Percentiles rank a stretch among this genome's conserved stretches.
Evolutionary conservation across 1,140 invertebrate species (phyloP).

Genomic region (Aphis craccivora): DNA sequence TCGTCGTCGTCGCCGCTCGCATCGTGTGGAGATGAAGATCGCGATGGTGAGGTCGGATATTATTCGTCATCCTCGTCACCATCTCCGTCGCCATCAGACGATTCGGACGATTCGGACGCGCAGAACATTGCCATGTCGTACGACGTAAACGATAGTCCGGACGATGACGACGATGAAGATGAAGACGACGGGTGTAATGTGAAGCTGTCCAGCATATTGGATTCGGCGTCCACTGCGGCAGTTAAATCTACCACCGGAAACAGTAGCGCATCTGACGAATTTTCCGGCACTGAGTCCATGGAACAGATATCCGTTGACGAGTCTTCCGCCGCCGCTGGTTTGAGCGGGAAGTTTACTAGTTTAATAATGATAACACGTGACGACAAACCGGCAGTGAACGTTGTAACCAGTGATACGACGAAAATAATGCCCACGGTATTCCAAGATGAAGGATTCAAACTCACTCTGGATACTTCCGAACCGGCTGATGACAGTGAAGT

Average conservation of each 20-base stretch:
- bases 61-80: constrained; percentile 42
- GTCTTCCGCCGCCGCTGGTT: constrained; percentile 23
- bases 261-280: constrained; percentile 60
- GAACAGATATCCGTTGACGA: constrained; percentile 61
- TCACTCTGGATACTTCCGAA: constrained; percentile 64
- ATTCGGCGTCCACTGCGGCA: neutral
- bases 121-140: constrained; percentile 48
- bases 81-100: constrained; percentile 32
- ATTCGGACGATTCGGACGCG: constrained; percentile 43
- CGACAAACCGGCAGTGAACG: constrained; percentile 67
- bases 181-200: constrained; percentile 40
- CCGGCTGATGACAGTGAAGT: constrained; percentile 64
- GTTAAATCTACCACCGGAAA: neutral
- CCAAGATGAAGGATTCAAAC: constrained; percentile 65
- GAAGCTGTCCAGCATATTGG: constrained; percentile 37
- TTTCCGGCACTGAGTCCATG: constrained; percentile 63
- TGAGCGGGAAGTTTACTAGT: constrained; percentile 78
- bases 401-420: constrained; percentile 76
- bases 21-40: neutral
- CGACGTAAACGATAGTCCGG: constrained; percentile 47
- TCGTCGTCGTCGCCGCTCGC: neutral
- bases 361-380: constrained; percentile 80
- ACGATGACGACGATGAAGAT: constrained; percentile 22
- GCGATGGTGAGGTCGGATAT: constrained; percentile 28
- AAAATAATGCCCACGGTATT: constrained; percentile 68